Percentiles rank a stretch among this genome's conserved stretches.
Evolutionary conservation across 2,113 vertebrate genomes (phyloP).

Genomic region (Rhizomys pruinosus): DNA sequence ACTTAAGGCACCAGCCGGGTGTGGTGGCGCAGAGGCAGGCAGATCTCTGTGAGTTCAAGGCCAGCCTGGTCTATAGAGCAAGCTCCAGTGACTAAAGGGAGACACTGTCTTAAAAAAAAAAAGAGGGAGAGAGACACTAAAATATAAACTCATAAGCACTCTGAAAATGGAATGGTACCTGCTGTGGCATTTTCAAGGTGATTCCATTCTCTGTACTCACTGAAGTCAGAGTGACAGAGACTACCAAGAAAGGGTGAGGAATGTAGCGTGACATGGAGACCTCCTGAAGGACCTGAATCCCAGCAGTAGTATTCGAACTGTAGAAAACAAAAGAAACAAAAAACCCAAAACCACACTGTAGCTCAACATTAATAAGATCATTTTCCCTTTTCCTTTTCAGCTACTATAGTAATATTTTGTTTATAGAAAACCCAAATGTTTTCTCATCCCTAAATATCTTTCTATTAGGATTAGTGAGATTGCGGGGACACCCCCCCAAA

Average conservation of each 20-base stretch:
- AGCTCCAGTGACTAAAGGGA: too few species aligned
- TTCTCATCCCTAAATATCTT: conserved; percentile 1
- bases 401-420: neutral
- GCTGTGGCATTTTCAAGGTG: conserved; percentile 96
- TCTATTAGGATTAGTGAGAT: neutral
- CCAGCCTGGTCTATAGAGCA: too few species aligned
- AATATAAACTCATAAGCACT: neutral
- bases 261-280: conserved; percentile 99
- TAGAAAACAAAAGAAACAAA: conserved; percentile 69
- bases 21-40: too few species aligned
- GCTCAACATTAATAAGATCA: neutral
- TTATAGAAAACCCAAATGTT: neutral
- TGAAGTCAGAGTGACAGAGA: conserved; percentile 97
- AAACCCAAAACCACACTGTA: neutral
- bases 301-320: conserved; percentile 91
- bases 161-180: conserved; percentile 87
- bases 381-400: neutral
- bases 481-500: neutral
- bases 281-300: conserved; percentile 96
- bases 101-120: too few species aligned
- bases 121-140: conserved; percentile 23
- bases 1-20: conserved; percentile 36
- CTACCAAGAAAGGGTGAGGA: conserved; percentile 96
- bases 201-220: conserved; percentile 98
- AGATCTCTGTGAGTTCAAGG: too few species aligned